Percentiles rank a stretch among this genome's conserved stretches.
Evolutionary conservation across 2,113 vertebrate species (phyloP).

Genomic region (Otocyon megalotis): DNA sequence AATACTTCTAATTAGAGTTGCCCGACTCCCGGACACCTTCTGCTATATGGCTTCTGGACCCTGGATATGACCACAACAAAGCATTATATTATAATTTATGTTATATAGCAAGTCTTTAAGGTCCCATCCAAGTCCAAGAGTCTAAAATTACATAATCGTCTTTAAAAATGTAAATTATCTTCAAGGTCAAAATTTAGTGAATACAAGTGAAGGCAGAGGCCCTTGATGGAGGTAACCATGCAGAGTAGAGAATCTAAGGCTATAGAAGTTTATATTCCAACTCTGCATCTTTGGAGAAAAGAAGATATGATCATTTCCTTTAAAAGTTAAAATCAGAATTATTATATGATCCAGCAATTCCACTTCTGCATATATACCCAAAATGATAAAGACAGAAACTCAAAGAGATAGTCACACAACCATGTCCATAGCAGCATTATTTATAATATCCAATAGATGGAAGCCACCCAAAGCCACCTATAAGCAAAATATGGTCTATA

Average conservation of each 20-base stretch:
- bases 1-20: neutral
- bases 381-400: neutral
- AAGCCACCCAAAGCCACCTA: neutral
- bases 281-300: neutral
- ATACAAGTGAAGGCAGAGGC: neutral
- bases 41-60: neutral
- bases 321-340: conserved; percentile 1
- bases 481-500: neutral
- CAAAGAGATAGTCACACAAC: neutral
- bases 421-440: neutral
- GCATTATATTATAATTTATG: neutral
- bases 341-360: neutral
- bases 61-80: neutral
- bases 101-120: neutral
- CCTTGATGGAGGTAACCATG: neutral
- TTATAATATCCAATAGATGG: neutral
- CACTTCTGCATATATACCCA: neutral
- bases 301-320: neutral
- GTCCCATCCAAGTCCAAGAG: neutral
- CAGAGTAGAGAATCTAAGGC: neutral
- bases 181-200: neutral
- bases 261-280: neutral
- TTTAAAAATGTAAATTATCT: neutral
- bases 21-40: neutral
- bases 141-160: neutral